phyloP scores from a whole-genome alignment of 2,797 vertebrate species.

The Chromobotia macracanthus region DNA sequence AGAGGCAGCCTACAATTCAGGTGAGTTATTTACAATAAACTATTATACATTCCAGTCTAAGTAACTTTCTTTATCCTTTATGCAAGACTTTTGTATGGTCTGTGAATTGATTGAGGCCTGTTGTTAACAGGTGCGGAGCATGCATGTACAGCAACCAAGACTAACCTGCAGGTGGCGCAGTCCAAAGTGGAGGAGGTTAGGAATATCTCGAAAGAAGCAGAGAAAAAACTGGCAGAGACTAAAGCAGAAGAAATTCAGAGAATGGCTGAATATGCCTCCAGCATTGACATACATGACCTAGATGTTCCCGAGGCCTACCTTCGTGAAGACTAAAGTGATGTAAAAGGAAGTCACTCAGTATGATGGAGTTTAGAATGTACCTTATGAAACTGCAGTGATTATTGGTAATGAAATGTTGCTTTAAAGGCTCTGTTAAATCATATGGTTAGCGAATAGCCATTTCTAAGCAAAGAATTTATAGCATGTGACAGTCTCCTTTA shows the following conservation, averaged over 20 bases:
- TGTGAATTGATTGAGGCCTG: conserved; percentile 9
- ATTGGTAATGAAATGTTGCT: not conserved
- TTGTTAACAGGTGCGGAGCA: conserved; percentile 85
- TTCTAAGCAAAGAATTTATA: not conserved
- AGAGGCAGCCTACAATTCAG: conserved; percentile 88
- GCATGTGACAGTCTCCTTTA: not conserved
- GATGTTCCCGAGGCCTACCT: conserved; percentile 87
- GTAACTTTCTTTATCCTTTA: not conserved
- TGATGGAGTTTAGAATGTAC: not conserved
- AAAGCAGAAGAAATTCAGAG: conserved; percentile 89
- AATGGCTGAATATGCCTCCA: conserved; percentile 66
- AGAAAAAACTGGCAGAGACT: conserved; percentile 84
- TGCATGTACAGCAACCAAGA: conserved; percentile 80
- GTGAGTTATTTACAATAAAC: conserved; percentile 67
- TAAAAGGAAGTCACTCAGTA: not conserved
- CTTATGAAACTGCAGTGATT: conserved; percentile 3
- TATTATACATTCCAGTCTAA: not conserved
- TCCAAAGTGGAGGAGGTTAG: conserved; percentile 84
- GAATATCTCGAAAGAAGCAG: conserved; percentile 83
- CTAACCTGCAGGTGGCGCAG: conserved; percentile 84
- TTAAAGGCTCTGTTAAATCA: not conserved
- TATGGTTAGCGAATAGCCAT: not conserved
- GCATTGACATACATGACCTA: conserved; percentile 60
- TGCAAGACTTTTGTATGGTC: not conserved
- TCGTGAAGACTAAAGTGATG: conserved; percentile 85